Base-by-base conservation (phyloP, 1,140 invertebrate genomes). In the Heterodera carotae region DNA sequence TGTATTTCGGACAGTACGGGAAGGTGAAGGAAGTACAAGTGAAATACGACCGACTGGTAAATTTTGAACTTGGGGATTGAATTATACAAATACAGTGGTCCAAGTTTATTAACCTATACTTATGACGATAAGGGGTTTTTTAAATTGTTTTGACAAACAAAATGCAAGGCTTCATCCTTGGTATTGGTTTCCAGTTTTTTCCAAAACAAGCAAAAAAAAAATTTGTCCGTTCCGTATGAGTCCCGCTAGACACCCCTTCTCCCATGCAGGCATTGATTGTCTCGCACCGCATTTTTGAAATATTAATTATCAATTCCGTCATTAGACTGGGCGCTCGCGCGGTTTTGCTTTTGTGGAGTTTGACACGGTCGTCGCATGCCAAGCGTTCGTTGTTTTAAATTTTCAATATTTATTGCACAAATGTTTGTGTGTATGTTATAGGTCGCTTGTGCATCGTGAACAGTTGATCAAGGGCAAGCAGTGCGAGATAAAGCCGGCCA, bases 301-400 rank as follows among this genome's bases (percentile, higher is more conserved):
- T n/a, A n/a, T n/a, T n/a, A 43, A 43, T 43, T 8, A 43, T 12
- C 6, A 43, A 15, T 29, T n/a, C n/a, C n/a, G n/a, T n/a, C n/a
- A n/a, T 43, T 22, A 76, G 39, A 69, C 66, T 34, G 66, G 67
- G 31, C 82, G 85, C 27, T 87, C 85, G 18, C 81, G 85, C 60
- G 85, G 85, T 7, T 87, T 87, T 74, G 85, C 86, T 12, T 87
- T 87, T 76, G 85, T 88, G 27, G 85, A 87, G 75, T 87, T 87
- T 73, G 85, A 80, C 27, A 87, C 78, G 29, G 80, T 76, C 7
- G 85, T 86, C 33, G 85, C 81, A 29, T 87, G 85, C 76, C 82
- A 86, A 53, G 56, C 72, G 59, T 66, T 56, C 48, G 48, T 56
- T 56, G 12, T 56, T 22, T 56, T 5, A 56, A 56, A 56, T 22